These are phyloP conservation scores for Microcebus murinus DNA, from an alignment of 2,113 vertebrate species.

Conservation along the genomic window DNA sequence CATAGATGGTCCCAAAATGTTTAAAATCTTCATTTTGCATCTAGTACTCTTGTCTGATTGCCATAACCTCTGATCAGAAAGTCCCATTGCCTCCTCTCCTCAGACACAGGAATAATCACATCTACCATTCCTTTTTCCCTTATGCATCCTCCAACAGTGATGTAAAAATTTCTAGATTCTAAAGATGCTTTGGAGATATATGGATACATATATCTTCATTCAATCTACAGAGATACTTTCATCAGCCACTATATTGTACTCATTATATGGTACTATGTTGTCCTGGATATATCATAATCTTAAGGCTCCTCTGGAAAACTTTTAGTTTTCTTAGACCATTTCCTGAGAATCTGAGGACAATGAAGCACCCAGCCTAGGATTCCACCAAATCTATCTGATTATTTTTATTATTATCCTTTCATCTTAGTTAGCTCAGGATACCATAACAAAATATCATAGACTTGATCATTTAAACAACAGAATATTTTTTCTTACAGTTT, in stretches of 20 bases:
- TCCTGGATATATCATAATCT: not conserved
- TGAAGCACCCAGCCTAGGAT: not conserved
- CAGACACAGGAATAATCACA: not conserved
- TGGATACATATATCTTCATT: too few species aligned
- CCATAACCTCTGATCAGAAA: not conserved
- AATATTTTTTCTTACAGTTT: not conserved
- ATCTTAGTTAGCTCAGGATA: not conserved
- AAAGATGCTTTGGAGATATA: not conserved
- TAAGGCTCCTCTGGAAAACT: not conserved
- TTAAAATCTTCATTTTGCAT: not conserved
- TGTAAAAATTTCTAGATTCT: not conserved
- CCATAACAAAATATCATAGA: not conserved
- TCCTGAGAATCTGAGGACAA: not conserved
- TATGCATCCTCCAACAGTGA: not conserved
- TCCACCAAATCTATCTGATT: not conserved
- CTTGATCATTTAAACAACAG: not conserved
- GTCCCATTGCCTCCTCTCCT: not conserved
- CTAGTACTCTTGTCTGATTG: not conserved
- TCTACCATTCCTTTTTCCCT: not conserved
- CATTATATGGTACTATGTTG: not conserved
- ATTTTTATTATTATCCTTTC: not conserved
- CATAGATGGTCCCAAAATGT: not conserved
- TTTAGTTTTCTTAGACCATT: not conserved
- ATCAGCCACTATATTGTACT: not conserved
- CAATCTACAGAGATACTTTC: not conserved